Conservation (phyloP, 2,888 invertebrate species). For the Meghimatium bilineatum region DNA sequence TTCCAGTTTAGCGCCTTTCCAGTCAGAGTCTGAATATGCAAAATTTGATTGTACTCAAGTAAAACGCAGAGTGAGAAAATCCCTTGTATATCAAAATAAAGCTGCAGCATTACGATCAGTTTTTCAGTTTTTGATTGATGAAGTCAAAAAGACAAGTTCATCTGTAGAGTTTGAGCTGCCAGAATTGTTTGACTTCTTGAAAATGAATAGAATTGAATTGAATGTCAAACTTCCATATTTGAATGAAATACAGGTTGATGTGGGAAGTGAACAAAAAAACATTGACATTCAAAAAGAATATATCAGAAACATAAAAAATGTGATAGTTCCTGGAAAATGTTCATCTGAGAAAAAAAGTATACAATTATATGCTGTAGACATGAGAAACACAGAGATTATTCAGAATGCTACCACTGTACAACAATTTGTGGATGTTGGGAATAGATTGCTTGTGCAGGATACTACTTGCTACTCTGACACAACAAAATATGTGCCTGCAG, state of each 20-base stretch:
- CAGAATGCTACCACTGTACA: neutral
- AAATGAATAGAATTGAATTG: neutral
- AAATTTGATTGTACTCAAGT: neutral
- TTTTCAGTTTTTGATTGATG: slow-evolving; percentile 68
- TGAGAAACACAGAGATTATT: neutral
- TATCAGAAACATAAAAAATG: neutral
- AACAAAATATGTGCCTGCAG: neutral
- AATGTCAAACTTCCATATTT: neutral
- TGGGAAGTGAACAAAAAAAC: neutral
- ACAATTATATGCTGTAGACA: neutral
- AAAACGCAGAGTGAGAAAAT: neutral
- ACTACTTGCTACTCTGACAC: too few species aligned
- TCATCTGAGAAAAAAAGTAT: neutral
- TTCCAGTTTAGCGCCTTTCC: neutral
- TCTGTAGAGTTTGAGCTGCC: slow-evolving; percentile 55
- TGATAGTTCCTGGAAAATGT: neutral
- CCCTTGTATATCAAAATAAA: slow-evolving; percentile 49
- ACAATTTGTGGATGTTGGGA: neutral
- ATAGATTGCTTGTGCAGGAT: neutral
- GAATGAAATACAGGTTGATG: neutral
- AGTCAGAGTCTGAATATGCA: neutral
- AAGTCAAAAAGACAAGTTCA: slow-evolving; percentile 57
- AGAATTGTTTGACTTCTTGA: slow-evolving; percentile 2
- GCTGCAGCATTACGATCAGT: slow-evolving; percentile 61
- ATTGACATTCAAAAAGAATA: neutral